Base-by-base conservation (phyloP, 2,888 invertebrate genomes). In the Phengaris arion region DNA sequence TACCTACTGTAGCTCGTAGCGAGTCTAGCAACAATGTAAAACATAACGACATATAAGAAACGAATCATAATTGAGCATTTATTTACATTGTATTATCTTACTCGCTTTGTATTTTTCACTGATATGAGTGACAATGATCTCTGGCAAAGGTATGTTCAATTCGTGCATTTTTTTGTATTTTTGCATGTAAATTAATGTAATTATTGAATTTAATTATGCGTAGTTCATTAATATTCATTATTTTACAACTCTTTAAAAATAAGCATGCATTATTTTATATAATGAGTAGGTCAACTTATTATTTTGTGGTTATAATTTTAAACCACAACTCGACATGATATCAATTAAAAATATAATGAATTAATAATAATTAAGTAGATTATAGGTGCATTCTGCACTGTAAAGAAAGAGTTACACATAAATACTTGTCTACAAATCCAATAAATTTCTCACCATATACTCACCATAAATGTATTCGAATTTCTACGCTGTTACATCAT, bases 51-150 rank as follows among this genome's bases (percentile, higher is more conserved):
- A 22, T 22, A 35, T 4, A 3, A 35, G 35, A 35, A 48, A 48
- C 48, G 8, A 48, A 48, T 48, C 22, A 59, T 9, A 22, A 4
- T 22, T 2, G 9, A 59, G 22, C 59, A 2, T 22, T 59, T 59
- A 59, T 59, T 59, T 59, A 59, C 59, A 59, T 59, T 59, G n/a
- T 15, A 59, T 59, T 22, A 22, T 15, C 59, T 22, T 59, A 9
- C 59, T 1, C 48, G 48, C 48, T 48, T 48, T 5, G 15, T 59
- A 9, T 15, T 59, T 3, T 59, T 10, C 59, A 59, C 59, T 22
- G 59, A 59, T 59, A 59, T 59, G 9, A 22, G 59, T 22, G 22
- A 22, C 59, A 22, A 59, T 59, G 59, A 59, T 8, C 59, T 22
- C 59, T 59, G 22, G 59, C 59, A 59, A 22, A 59, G 59, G 59